Conservation (phyloP, 2,113 vertebrate genomes). For the Otus sunia region DNA sequence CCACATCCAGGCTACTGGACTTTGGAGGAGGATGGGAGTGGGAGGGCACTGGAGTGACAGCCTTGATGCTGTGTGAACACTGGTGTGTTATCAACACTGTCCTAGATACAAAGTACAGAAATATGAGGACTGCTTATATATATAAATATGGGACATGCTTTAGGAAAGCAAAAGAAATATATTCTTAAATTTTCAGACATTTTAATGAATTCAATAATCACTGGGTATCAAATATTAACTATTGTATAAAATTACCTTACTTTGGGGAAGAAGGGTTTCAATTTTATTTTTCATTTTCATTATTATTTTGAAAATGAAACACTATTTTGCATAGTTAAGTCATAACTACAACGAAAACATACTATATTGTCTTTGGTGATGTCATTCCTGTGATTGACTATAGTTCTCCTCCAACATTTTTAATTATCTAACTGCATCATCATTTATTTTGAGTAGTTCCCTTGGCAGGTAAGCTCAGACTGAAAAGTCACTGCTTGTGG, state of each 20-base stretch:
- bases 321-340: neutral
- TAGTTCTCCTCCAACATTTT: neutral
- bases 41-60: fast-evolving
- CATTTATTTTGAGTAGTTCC: slow-evolving; percentile 2
- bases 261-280: neutral
- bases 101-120: neutral
- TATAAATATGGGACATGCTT: neutral
- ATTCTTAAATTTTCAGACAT: neutral
- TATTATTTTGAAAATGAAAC: neutral
- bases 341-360: neutral
- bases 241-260: neutral
- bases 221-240: neutral
- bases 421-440: neutral
- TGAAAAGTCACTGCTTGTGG: neutral
- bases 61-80: neutral
- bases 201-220: neutral
- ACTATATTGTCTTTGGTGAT: neutral
- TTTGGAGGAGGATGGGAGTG: neutral
- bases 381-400: neutral
- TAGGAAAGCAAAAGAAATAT: neutral
- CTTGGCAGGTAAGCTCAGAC: neutral
- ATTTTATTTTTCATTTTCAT: neutral
- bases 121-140: neutral
- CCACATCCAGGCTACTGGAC: neutral
- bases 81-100: neutral